Percentiles rank a stretch among this genome's conserved stretches.
phyloP scores from a whole-genome alignment of 2,888 invertebrate genomes.

The Brenthis daphne region DNA sequence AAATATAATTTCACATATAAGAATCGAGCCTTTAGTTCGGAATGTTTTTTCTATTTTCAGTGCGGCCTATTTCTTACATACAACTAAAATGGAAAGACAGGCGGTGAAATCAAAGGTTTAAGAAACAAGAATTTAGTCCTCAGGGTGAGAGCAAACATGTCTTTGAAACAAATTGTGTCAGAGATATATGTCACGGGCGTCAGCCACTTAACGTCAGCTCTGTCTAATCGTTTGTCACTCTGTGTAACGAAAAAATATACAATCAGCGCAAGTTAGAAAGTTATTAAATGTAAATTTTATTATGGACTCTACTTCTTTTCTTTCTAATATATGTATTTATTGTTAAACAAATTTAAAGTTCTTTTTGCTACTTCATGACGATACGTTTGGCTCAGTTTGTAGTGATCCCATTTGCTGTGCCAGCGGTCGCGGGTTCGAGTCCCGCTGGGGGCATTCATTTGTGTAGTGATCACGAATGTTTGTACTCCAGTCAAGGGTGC shows the following conservation, averaged over 20 bases:
- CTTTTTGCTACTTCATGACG: too few relatives aligned
- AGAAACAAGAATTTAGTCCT: constrained; percentile 12
- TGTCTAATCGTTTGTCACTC: constrained; percentile 16
- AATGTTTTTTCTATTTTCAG: neutral
- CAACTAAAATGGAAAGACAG: constrained; percentile 13
- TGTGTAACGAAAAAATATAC: constrained; percentile 1
- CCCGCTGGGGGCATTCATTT: too few relatives aligned
- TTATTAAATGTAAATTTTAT: too few relatives aligned
- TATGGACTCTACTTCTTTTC: too few relatives aligned
- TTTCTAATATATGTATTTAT: too few relatives aligned
- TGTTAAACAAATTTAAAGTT: too few relatives aligned
- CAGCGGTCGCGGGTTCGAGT: too few relatives aligned
- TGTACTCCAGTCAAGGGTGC: too few relatives aligned
- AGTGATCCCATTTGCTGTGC: too few relatives aligned
- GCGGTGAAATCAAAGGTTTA: constrained; percentile 16
- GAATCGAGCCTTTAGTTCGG: neutral
- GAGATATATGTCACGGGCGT: constrained; percentile 15
- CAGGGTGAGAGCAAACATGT: constrained; percentile 14
- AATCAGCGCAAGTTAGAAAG: neutral
- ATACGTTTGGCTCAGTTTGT: too few relatives aligned
- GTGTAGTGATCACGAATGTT: too few relatives aligned
- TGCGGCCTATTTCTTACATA: constrained; percentile 10
- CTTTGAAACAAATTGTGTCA: constrained; percentile 20
- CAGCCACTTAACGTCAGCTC: constrained; percentile 12
- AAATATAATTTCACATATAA: too few relatives aligned